phyloP scores from a whole-genome alignment of 2,797 vertebrate genomes.

The Oceanodroma leucorhoa region DNA sequence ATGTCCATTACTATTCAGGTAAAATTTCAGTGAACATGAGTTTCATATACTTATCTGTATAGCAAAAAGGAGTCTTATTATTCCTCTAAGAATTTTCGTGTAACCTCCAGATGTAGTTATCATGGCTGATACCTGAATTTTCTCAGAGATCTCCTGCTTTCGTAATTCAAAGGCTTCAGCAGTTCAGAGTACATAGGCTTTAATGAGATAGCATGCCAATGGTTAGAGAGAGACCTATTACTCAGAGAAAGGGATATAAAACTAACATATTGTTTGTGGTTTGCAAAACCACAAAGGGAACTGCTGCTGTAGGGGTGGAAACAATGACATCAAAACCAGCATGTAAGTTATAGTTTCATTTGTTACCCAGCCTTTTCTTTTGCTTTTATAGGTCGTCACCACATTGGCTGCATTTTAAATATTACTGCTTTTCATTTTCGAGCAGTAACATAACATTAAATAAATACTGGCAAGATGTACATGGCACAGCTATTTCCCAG shows the following conservation, averaged over 20 bases:
- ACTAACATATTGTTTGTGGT: not conserved
- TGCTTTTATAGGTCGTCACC: conserved; percentile 28
- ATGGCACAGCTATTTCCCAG: conserved; percentile 21
- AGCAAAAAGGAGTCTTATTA: conserved; percentile 15
- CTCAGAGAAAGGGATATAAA: not conserved
- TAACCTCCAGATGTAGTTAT: not conserved
- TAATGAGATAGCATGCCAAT: not conserved
- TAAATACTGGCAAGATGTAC: conserved; percentile 28
- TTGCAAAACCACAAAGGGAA: conserved; percentile 14
- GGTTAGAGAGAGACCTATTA: not conserved
- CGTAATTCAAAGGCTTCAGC: not conserved
- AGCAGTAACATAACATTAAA: conserved; percentile 38
- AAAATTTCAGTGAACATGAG: conserved; percentile 6
- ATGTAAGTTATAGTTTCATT: conserved; percentile 25
- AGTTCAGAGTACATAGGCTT: not conserved
- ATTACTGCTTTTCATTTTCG: conserved; percentile 25
- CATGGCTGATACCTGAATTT: not conserved
- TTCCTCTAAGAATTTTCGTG: conserved; percentile 4
- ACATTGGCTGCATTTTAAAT: conserved; percentile 27
- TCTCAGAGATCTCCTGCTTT: not conserved
- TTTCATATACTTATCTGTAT: not conserved
- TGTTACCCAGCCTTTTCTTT: not conserved
- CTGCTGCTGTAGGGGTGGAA: not conserved
- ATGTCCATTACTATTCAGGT: not conserved
- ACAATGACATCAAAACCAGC: not conserved